These are phyloP conservation scores for Cryptophagus acutangulus DNA, from an alignment of 2,888 invertebrate species.

Conservation along the genomic window DNA sequence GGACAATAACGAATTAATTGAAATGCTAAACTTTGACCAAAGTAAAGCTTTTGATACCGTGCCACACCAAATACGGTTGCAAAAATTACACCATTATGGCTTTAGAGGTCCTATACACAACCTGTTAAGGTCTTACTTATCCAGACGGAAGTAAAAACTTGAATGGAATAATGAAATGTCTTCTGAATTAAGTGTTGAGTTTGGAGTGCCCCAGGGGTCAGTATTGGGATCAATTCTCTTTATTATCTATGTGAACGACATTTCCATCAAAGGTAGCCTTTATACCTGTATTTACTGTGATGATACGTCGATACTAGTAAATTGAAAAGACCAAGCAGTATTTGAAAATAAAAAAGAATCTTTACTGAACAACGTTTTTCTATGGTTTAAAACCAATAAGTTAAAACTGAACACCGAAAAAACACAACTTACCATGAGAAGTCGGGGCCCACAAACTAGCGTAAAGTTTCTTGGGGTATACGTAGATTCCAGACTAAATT, in stretches of 20 bases:
- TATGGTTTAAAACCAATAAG: not conserved
- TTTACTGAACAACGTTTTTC: not conserved
- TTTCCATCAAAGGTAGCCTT: not conserved
- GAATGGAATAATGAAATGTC: slow-evolving; percentile 11
- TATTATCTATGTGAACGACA: slow-evolving; percentile 19
- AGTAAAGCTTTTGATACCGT: slow-evolving; percentile 14
- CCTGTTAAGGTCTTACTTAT: slow-evolving; percentile 8
- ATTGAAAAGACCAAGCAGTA: not conserved
- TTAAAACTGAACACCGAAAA: slow-evolving; percentile 1
- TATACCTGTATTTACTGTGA: slow-evolving; percentile 3
- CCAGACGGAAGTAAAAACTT: slow-evolving; percentile 15
- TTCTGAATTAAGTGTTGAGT: slow-evolving; percentile 1
- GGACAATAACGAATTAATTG: not conserved
- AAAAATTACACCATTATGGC: slow-evolving; percentile 15
- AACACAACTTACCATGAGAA: not conserved
- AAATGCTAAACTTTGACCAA: slow-evolving; percentile 9
- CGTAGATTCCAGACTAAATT: slow-evolving; percentile 1
- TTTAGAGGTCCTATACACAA: slow-evolving; percentile 9
- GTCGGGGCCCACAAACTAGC: not conserved
- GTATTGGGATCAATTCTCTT: slow-evolving; percentile 22
- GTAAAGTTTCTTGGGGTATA: slow-evolving; percentile 1
- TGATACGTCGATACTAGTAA: not conserved
- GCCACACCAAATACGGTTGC: slow-evolving; percentile 12
- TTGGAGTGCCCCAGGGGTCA: no score
- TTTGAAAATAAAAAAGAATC: not conserved